Evolutionary conservation across 2,113 vertebrate species (phyloP).

Genomic region (Otocyon megalotis): DNA sequence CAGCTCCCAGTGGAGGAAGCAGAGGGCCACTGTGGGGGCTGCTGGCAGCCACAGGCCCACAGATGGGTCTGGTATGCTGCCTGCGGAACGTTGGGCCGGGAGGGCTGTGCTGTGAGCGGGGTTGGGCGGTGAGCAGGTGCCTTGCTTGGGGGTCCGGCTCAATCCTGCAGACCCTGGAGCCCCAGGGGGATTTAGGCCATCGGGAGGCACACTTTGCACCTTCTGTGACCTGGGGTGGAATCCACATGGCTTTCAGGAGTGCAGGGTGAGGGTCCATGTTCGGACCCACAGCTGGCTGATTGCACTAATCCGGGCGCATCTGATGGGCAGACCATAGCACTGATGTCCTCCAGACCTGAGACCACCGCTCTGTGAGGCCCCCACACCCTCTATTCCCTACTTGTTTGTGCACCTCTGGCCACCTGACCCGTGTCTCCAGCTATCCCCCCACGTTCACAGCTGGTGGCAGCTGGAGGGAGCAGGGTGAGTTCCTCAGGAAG

Average conservation of each 20-base stretch:
- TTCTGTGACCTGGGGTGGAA: too few relatives aligned
- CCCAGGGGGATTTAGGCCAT: not conserved
- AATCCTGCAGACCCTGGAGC: not conserved
- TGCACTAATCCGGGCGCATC: not conserved
- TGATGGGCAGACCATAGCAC: not conserved
- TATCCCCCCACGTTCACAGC: not conserved
- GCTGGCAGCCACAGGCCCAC: accelerated
- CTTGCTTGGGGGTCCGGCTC: not conserved
- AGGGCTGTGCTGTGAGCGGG: not conserved
- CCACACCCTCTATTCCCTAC: not conserved
- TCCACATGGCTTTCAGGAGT: not conserved
- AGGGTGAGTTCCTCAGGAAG: not conserved
- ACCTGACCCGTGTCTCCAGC: not conserved
- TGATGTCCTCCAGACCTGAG: accelerated
- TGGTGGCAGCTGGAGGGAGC: constrained; percentile 58
- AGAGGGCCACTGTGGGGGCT: not conserved
- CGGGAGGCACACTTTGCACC: not conserved
- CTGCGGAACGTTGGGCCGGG: not conserved
- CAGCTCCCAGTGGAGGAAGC: not conserved
- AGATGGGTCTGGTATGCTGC: not conserved
- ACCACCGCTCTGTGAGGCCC: too few relatives aligned
- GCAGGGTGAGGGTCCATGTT: accelerated
- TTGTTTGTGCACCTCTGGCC: not conserved
- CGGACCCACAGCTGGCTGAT: not conserved
- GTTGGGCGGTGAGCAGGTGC: not conserved